phyloP scores from a whole-genome alignment of 2,888 invertebrate species.

The Hydraecia micacea region DNA sequence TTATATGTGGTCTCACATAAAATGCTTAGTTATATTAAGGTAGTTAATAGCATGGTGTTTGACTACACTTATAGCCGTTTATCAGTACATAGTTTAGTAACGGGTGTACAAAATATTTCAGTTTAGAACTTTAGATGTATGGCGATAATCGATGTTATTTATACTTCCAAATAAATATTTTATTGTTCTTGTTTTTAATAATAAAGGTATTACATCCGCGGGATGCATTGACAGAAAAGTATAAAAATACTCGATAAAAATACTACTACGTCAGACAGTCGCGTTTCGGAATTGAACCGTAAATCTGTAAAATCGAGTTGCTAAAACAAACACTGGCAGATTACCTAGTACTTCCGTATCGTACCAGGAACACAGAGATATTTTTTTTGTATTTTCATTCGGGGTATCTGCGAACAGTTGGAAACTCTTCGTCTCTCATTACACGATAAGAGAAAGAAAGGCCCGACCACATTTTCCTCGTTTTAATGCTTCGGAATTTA shows the following conservation, averaged over 20 bases:
- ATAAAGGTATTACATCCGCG: not conserved
- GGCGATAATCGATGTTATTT: not conserved
- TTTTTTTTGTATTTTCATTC: not conserved
- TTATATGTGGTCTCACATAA: too few relatives aligned
- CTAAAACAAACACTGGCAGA: not conserved
- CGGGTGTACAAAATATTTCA: too few relatives aligned
- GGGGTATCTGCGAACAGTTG: not conserved
- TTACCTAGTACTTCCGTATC: not conserved
- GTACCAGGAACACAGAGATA: not conserved
- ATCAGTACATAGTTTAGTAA: not conserved
- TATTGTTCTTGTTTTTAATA: too few relatives aligned
- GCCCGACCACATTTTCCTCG: conserved; percentile 1
- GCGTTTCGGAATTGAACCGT: not conserved
- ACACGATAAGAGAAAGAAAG: not conserved
- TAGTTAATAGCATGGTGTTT: conserved; percentile 32
- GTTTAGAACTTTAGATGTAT: not conserved
- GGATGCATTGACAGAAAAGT: not conserved
- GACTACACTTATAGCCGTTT: conserved; percentile 21
- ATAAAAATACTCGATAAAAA: not conserved
- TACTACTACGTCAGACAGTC: not conserved
- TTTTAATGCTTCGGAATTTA: conserved; percentile 16
- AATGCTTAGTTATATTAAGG: conserved; percentile 41
- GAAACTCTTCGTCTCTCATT: conserved; percentile 13
- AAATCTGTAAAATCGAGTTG: not conserved
- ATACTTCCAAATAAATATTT: not conserved